Conservation (phyloP, 2,888 invertebrate genomes). For the Portevinia maculata region DNA sequence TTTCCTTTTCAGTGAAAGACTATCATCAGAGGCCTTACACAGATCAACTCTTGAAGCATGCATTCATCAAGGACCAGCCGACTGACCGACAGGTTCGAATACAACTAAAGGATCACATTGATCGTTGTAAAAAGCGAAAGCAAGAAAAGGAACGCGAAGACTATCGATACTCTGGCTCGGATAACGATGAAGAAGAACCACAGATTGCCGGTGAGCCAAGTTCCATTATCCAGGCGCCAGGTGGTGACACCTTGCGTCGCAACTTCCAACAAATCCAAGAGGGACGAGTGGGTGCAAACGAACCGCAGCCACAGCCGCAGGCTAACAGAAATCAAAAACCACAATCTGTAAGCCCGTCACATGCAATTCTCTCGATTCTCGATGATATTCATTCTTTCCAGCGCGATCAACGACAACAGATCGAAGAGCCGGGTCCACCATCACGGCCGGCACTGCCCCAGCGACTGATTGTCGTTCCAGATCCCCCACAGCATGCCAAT, state of each 20-base stretch:
- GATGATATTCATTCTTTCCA: conserved; percentile 64
- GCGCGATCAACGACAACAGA: conserved; percentile 82
- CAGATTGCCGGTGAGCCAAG: conserved; percentile 96
- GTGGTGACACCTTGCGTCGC: conserved; percentile 96
- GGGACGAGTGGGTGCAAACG: conserved; percentile 86
- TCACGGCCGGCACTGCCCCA: conserved; percentile 95
- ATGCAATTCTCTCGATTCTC: conserved; percentile 1
- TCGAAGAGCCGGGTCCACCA: conserved; percentile 93
- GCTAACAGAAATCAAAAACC: conserved; percentile 85
- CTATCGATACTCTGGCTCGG: conserved; percentile 96
- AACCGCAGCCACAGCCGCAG: conserved; percentile 85
- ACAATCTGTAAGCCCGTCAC: conserved; percentile 80
- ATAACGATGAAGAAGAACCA: conserved; percentile 97
- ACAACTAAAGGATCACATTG: conserved; percentile 99
- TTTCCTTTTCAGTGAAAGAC: conserved; percentile 90
- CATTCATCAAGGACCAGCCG: conserved; percentile 99
- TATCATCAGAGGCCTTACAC: conserved; percentile 99
- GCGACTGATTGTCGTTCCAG: conserved; percentile 95
- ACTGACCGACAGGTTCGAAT: conserved; percentile 99
- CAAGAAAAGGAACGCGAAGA: conserved; percentile 92
- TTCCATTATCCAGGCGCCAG: conserved; percentile 93
- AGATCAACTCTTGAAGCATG: conserved; percentile 97
- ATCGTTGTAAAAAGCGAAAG: conserved; percentile 97
- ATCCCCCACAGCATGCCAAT: conserved; percentile 87
- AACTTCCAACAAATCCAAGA: conserved; percentile 99